Percentiles rank a stretch among this genome's conserved stretches.
Evolutionary conservation across 2,113 vertebrate species (phyloP).

Genomic region (Stigmatopora argus): DNA sequence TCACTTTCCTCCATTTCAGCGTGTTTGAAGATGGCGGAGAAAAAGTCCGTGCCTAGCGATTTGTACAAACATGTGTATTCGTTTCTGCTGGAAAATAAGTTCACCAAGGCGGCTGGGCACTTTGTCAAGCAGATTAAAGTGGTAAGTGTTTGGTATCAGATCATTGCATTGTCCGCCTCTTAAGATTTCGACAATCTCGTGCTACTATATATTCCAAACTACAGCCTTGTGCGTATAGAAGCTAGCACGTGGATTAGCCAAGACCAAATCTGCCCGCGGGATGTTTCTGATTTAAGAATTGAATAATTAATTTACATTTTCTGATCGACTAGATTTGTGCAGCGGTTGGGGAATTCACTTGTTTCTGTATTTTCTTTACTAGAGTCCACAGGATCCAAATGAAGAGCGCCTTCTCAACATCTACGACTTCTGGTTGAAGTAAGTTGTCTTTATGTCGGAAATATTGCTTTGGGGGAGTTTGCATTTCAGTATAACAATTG

Average conservation of each 20-base stretch:
- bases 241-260: constrained; percentile 36
- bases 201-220: neutral
- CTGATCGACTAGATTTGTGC: neutral
- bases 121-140: constrained; percentile 74
- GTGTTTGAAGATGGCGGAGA: constrained; percentile 71
- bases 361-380: constrained; percentile 8
- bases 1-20: constrained; percentile 36
- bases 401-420: constrained; percentile 67
- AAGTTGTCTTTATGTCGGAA: constrained; percentile 29
- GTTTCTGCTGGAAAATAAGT: constrained; percentile 75
- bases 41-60: constrained; percentile 68
- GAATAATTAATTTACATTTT: neutral
- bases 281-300: neutral
- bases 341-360: neutral
- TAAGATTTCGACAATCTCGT: neutral
- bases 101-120: constrained; percentile 68
- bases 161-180: accelerated
- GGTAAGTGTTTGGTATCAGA: constrained; percentile 43
- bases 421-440: constrained; percentile 74
- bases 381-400: constrained; percentile 70
- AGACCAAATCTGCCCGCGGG: neutral
- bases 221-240: neutral
- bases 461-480: neutral
- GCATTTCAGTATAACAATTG: neutral
- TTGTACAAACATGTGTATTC: constrained; percentile 72